Evolutionary conservation across 2,797 vertebrate species (phyloP).

Genomic region (Tenualosa ilisha): DNA sequence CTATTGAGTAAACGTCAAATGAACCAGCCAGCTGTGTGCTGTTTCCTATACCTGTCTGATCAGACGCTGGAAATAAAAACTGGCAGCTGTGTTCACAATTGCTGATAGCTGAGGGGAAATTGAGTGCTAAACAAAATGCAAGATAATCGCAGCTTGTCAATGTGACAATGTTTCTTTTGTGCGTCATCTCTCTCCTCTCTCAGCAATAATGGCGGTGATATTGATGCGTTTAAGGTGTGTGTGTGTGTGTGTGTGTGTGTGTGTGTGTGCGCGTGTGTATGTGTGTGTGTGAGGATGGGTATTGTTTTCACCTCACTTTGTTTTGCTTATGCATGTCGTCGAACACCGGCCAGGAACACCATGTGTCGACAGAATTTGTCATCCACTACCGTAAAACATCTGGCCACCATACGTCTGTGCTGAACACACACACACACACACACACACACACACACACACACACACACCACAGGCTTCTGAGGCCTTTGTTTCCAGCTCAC

Average conservation of each 20-base stretch:
- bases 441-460: neutral
- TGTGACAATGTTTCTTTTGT: neutral
- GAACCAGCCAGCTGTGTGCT: neutral
- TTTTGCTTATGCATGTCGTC: constrained; percentile 2
- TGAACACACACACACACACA: constrained; percentile 15
- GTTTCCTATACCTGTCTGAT: neutral
- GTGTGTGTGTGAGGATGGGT: neutral
- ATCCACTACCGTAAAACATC: constrained; percentile 53
- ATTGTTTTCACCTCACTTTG: constrained; percentile 15
- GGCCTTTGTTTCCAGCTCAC: neutral
- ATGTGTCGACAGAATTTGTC: constrained; percentile 44
- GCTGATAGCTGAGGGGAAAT: neutral
- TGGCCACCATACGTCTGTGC: constrained; percentile 45
- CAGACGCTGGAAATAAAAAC: neutral
- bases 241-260: neutral
- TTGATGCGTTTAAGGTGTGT: neutral
- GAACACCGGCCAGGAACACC: constrained; percentile 18
- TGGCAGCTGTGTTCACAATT: neutral
- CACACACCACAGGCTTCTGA: neutral
- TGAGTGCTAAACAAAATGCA: neutral
- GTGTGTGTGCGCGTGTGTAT: neutral
- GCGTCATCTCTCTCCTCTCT: neutral
- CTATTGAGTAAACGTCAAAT: neutral
- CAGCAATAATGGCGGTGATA: neutral
- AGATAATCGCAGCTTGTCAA: neutral